Conservation (phyloP, 1,140 invertebrate genomes). For the Maniola jurtina region DNA sequence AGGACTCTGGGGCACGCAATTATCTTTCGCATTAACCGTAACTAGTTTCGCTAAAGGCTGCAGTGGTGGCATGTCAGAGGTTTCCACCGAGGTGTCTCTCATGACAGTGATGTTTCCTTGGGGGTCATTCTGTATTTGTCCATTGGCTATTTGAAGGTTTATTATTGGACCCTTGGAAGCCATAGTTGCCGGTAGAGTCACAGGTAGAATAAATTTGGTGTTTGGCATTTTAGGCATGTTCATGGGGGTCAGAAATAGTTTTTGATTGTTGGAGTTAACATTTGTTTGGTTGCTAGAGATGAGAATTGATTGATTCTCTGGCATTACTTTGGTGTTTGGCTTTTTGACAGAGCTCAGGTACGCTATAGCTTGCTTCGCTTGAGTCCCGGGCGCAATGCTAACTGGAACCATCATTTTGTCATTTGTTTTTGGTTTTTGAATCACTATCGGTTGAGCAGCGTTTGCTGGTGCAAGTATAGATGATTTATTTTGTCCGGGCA, state of each 20-base stretch:
- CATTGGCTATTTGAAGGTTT: conserved; percentile 77
- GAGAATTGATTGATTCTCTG: conserved; percentile 72
- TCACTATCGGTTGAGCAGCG: conserved; percentile 69
- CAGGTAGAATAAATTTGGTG: conserved; percentile 72
- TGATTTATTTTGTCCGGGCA: conserved; percentile 53
- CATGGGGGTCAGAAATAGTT: conserved; percentile 73
- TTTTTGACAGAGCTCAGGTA: conserved; percentile 72
- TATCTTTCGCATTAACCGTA: conserved; percentile 62
- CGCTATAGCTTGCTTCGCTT: conserved; percentile 65
- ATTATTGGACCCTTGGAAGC: conserved; percentile 74
- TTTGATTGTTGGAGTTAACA: conserved; percentile 68
- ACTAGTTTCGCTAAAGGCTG: conserved; percentile 62
- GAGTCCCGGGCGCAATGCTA: conserved; percentile 58
- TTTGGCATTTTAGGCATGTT: conserved; percentile 73
- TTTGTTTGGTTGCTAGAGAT: conserved; percentile 68
- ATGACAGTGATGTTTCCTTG: conserved; percentile 77
- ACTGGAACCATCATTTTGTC: conserved; percentile 73
- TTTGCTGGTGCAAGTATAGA: conserved; percentile 67
- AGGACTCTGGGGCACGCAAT: conserved; percentile 49
- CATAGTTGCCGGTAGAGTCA: conserved; percentile 69
- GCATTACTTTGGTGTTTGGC: conserved; percentile 48
- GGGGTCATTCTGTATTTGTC: conserved; percentile 76
- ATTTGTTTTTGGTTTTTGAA: conserved; percentile 72
- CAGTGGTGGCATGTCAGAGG: conserved; percentile 66
- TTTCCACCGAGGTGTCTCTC: conserved; percentile 58